Conservation (phyloP, 2,888 invertebrate species). For the Hyposoter dolosus region DNA sequence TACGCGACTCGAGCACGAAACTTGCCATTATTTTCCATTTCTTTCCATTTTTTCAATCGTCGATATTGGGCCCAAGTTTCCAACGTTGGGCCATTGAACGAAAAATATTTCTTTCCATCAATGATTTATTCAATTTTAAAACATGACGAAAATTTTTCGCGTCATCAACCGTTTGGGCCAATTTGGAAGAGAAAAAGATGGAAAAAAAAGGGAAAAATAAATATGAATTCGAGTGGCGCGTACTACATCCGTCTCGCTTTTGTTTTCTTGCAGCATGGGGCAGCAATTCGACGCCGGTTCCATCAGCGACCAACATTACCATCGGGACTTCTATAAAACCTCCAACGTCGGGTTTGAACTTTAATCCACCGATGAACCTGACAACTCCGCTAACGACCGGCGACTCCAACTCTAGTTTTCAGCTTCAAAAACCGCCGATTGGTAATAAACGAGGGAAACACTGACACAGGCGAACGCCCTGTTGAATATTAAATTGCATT, state of each 20-base stretch:
- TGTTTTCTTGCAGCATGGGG: constrained; percentile 79
- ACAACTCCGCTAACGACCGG: constrained; percentile 80
- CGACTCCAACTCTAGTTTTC: constrained; percentile 85
- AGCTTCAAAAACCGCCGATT: constrained; percentile 90
- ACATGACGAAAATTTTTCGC: too few species aligned
- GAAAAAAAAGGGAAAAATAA: constrained; percentile 7
- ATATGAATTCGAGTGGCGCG: neutral
- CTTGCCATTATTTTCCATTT: constrained; percentile 12
- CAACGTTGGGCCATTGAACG: too few species aligned
- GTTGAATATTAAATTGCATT: constrained; percentile 50
- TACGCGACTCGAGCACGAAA: constrained; percentile 30
- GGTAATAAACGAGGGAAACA: constrained; percentile 90
- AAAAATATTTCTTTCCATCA: too few species aligned
- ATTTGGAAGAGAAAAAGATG: constrained; percentile 1
- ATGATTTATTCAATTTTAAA: too few species aligned
- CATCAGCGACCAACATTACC: constrained; percentile 78
- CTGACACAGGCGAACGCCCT: constrained; percentile 82
- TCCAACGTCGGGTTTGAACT: constrained; percentile 82
- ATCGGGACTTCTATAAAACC: constrained; percentile 81
- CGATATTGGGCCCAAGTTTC: too few species aligned
- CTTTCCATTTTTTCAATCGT: neutral
- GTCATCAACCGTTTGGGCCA: too few species aligned
- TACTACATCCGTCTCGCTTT: neutral
- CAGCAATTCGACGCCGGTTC: constrained; percentile 78
- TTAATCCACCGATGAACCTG: constrained; percentile 81